Evolutionary conservation across 2,113 vertebrate species (phyloP).

Genomic region (Corythaixoides concolor): DNA sequence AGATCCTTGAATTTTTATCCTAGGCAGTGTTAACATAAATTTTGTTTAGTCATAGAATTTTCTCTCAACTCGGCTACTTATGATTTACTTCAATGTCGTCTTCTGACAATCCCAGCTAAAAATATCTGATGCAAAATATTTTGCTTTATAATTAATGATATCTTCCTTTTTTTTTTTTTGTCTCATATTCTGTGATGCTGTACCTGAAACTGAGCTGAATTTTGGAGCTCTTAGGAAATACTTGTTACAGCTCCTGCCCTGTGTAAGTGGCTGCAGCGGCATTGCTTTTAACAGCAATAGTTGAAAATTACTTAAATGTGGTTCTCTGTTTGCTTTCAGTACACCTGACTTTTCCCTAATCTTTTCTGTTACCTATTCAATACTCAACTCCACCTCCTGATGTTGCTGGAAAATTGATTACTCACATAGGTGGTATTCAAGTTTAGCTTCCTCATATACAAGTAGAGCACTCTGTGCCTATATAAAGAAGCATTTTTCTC

Average conservation of each 20-base stretch:
- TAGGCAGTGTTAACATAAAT: slow-evolving; percentile 7
- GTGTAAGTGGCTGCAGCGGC: background rate
- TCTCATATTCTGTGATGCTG: background rate
- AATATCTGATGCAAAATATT: slow-evolving; percentile 41
- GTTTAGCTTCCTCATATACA: background rate
- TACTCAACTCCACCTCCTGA: background rate
- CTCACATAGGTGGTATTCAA: background rate
- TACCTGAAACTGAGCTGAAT: background rate
- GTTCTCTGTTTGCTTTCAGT: background rate
- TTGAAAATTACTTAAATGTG: background rate
- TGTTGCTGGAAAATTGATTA: slow-evolving; percentile 26
- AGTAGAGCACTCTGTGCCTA: background rate
- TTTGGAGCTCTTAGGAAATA: background rate
- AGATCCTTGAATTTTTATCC: slow-evolving; percentile 3
- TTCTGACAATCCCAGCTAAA: slow-evolving; percentile 35
- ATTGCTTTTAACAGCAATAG: background rate
- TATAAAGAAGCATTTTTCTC: background rate
- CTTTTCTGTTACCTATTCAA: background rate
- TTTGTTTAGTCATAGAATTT: background rate
- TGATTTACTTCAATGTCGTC: background rate
- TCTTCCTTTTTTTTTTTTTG: background rate
- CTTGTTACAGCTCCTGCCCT: background rate
- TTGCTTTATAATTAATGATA: slow-evolving; percentile 16
- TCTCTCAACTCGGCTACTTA: slow-evolving; percentile 20
- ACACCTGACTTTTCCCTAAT: background rate